Evolutionary conservation across 2,888 invertebrate species (phyloP), one percentile per base, ranked within the genome.

Genomic region (Frankliniella fusca): DNA sequence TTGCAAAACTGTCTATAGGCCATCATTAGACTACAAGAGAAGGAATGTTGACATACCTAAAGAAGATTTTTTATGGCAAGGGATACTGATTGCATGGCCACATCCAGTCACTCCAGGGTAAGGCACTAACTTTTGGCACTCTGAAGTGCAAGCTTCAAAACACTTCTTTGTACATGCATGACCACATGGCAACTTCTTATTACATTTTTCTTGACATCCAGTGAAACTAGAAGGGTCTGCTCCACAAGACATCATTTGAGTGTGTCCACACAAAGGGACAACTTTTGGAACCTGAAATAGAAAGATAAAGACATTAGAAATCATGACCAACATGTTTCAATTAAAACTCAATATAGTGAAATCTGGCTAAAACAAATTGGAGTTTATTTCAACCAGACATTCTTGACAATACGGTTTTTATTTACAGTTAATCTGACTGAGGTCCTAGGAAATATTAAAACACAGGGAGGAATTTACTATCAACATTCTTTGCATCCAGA

Each of bases 221-320:
- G 11, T 61, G 15, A 61, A 61, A n/a, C 20, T 20, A n/a, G 61
- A 10, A 20, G 61, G 61, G n/a, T 61, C 61, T 0, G 10, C n/a
- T 7, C 61, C 61, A 15, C 61, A 61, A 61, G 18, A n/a, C 61
- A 61, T 61, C 15, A 61, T 61, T 15, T 61, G 61, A 20, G 18
- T 12, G 85, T 92, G 92, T 48, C 87, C 88, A 61, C 61, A 61
- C n/a, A 7, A 7, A 20, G 61, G 61, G n/a, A 61, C 61, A 15
- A n/a, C 18, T 15, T 61, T 61, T n/a, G 18, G 20, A 61, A 61
- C 15, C 61, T 61, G 61, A 61, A 18, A 61, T n/a, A 61, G 7
- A 18, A 61, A n/a, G 61, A 18, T 61, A 61, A 61, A 61, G 10
- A 10, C 61, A 61, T 15, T 2, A 38, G 38, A 61, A 20, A 18